Evolutionary conservation across 2,888 invertebrate species (phyloP), one percentile per base, ranked within the genome.

Genomic region (Eupithecia exiguata): DNA sequence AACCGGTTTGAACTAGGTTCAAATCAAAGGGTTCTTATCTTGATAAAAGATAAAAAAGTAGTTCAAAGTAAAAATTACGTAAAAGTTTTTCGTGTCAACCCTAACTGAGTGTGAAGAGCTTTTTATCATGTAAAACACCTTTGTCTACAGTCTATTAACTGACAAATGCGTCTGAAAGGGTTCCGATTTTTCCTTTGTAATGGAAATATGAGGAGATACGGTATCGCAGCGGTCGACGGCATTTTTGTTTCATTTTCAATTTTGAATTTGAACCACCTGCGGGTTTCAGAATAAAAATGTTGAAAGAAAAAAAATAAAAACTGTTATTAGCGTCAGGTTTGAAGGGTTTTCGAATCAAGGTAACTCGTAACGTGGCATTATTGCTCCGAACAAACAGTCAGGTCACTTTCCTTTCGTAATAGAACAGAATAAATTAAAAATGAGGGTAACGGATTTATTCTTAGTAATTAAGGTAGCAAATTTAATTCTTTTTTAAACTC

Each of bases 111-210:
- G 53, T 68, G 65, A 58, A 73, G 76, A 79, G 82, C 75, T 77
- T 80, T 86, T 83, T 85, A 84, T 86, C 83, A 84, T 84, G 86
- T 81, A 83, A 82, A 85, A 83, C 84, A 86, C 84, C 81, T 85
- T 84, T 85, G 84, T 84, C 86, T 85, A 83, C 82, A 83, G 75
- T 80, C 81, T 84, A 83, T 86, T 83, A 85, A 80, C 82, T 81
- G 85, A 82, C 84, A 82, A 83, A 82, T 81, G 76, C 81, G 82
- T 80, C 81, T 80, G 77, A 83, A 85, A 83, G 82, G 81, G 83
- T 84, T 81, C 76, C 79, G 78, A 81, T 80, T 81, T 83, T 81
- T 68, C 46, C 79, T 80, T 84, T 86, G 85, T 84, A 79, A 86
- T 85, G 85, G 83, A 84, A 85, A 82, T 83, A 80, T 65, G 75